Base-by-base conservation (phyloP, 2,888 invertebrate species). In the Actias luna region DNA sequence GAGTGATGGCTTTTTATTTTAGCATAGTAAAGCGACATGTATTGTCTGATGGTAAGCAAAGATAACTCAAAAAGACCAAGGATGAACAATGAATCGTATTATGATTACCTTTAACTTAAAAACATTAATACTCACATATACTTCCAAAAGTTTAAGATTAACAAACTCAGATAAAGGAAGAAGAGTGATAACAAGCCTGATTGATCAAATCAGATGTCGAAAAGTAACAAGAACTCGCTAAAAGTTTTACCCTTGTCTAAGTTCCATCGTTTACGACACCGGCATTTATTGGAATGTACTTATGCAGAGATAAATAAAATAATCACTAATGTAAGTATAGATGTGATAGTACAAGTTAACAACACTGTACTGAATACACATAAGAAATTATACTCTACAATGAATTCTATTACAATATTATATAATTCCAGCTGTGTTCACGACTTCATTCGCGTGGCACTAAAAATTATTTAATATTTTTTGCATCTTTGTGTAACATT, bases 171-270 rank as follows among this genome's bases (percentile, higher is more conserved):
- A 7, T 16, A 39, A 39, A 12, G 46, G 46, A n/a, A 55, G 29
- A 29, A 5, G n/a, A 52, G 29, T 29, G 29, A 55, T n/a, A 55
- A 29, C 10, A 55, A 29, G 29, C 55, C 7, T 29, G 16, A 55
- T 29, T 55, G 55, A 55, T 29, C 29, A 55, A 55, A 55, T 55
- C 16, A 29, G 29, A 55, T 29, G 29, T 55, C 27, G 55, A 55
- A 55, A 55, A 55, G 27, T 55, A 29, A 55, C 55, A 55, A 55
- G 55, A 29, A 7, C 27, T 29, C 29, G 29, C 29, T 55, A 55
- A 55, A 29, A n/a, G n/a, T 5, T 29, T 10, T 55, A 55, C 29
- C 55, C 55, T 55, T 55, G 29, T 55, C 14, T 55, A 55, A 29
- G 55, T 29, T 55, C 5, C 55, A 29, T 55, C 55, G 16, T 29